Percentiles rank a stretch among this genome's conserved stretches.
phyloP scores from a whole-genome alignment of 2,797 vertebrate genomes.

The Brachymystax lenok region DNA sequence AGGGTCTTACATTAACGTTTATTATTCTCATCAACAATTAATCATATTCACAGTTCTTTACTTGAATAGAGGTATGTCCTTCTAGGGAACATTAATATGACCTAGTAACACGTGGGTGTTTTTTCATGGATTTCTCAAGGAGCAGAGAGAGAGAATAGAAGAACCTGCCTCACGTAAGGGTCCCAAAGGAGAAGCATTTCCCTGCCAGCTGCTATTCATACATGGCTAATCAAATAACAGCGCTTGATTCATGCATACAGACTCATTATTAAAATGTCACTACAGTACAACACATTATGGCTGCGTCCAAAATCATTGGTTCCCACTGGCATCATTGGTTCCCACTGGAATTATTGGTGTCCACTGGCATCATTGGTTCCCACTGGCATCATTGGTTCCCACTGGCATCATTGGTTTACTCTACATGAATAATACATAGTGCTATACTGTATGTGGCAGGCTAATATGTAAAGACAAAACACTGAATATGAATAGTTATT shows the following conservation, averaged over 20 bases:
- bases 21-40: background rate
- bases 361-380: no score
- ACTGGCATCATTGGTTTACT: background rate
- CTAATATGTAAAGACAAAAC: background rate
- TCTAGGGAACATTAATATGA: background rate
- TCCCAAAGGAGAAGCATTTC: slow-evolving; percentile 15
- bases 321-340: no score
- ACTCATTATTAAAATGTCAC: slow-evolving; percentile 48
- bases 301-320: no score
- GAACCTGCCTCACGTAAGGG: background rate
- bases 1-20: background rate
- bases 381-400: no score
- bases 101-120: background rate
- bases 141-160: background rate
- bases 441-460: background rate
- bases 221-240: slow-evolving; percentile 17
- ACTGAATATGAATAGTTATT: slow-evolving; percentile 34
- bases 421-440: slow-evolving; percentile 10
- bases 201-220: slow-evolving; percentile 15
- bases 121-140: slow-evolving; percentile 15
- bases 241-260: slow-evolving; percentile 30
- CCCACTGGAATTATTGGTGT: no score
- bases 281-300: slow-evolving; percentile 3
- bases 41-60: slow-evolving; percentile 1
- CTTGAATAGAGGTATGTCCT: slow-evolving; percentile 16